Evolutionary conservation across 2,113 vertebrate genomes (phyloP), one percentile per base, ranked within the genome.

Genomic region (Bufo bufo): DNA sequence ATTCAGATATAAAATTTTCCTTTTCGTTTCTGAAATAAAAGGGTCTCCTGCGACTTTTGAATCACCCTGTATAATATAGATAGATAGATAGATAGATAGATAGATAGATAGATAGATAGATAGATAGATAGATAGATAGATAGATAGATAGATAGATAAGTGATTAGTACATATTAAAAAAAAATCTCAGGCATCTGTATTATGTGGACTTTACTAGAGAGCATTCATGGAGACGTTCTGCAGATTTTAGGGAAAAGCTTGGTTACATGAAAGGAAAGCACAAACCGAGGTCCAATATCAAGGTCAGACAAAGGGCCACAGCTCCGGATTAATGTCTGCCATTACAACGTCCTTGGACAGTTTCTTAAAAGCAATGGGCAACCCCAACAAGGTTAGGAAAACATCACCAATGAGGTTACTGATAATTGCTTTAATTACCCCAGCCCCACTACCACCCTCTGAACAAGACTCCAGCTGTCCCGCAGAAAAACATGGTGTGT

Each of bases 351-450:
- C 71, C 66, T 88, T 82, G 80, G 54, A 82, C 19, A 12, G 58
- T 50, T 69, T 54, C 54, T 82, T 83, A 74, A 83, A 82, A 61
- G 56, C 87, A 77, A 33, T 13, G 16, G 49, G 72, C n/a, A 65
- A 45, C 52, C 81, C 20, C 43, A 66, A 66, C 72, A 84, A 84
- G 81, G 87, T 84, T 88, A 78, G 19, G 5, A 88, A 84, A 88
- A 84, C 81, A 88, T 58, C 47, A n/a, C 72, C 63, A 45, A 47
- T 23, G 65, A 65, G 80, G 71, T 75, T 65, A 45, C 71, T 20
- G 58, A 78, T 78, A 88, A 88, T 84, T 69, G 58, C 81, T 16
- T 54, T 84, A 63, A 84, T 56, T 65, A 77, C 45, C 81, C 59
- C 49, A 8, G 50, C 47, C 66, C 43, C 45, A 9, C 63, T 82